Conservation (phyloP, 2,888 invertebrate genomes). For the Hofmannophila pseudospretella region DNA sequence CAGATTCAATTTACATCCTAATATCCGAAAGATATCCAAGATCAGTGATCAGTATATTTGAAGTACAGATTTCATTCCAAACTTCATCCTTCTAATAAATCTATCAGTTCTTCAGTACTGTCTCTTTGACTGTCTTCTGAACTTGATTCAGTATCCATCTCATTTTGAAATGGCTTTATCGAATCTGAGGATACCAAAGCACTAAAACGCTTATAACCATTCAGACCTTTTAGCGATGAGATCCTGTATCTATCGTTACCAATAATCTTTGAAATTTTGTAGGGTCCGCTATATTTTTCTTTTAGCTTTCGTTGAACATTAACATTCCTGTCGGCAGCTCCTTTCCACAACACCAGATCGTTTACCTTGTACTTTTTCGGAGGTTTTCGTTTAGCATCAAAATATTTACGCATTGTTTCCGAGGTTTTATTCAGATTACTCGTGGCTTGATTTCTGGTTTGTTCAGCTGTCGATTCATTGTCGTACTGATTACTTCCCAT, state of each 20-base stretch:
- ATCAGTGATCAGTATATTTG: too few species aligned
- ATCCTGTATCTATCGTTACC: conserved; percentile 3
- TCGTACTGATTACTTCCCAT: background rate
- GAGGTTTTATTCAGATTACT: background rate
- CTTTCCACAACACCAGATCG: conserved; percentile 2
- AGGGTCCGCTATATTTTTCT: background rate
- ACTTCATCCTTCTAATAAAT: too few species aligned
- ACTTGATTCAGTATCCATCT: background rate
- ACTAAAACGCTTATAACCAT: conserved; percentile 2
- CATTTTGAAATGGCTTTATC: background rate
- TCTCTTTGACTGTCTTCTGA: background rate
- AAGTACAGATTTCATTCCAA: too few species aligned
- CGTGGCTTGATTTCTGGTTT: background rate
- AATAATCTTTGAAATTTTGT: background rate
- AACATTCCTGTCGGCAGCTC: background rate
- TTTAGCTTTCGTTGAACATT: conserved; percentile 1
- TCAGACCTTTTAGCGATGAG: background rate
- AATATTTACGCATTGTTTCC: background rate
- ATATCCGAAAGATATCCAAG: too few species aligned
- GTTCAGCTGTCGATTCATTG: background rate
- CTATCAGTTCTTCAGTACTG: background rate
- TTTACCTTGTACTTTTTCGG: background rate
- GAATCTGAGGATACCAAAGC: conserved; percentile 1
- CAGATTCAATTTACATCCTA: too few species aligned
- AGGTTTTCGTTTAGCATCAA: conserved; percentile 1